Base-by-base conservation (phyloP, 2,888 invertebrate species). In the Agrilus biguttatus region DNA sequence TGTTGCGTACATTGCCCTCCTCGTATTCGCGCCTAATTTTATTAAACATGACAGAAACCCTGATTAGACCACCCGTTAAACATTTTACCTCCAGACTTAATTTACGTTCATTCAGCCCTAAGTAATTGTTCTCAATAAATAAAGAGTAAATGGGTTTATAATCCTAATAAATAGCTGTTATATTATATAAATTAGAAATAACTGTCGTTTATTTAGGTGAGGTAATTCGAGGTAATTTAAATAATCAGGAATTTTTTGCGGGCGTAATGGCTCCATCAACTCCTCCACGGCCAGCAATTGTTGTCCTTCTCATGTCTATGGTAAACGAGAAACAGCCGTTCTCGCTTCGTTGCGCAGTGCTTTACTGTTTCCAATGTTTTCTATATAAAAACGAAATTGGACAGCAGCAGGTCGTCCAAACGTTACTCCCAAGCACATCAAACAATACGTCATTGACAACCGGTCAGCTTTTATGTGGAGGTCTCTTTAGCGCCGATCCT, bases 261-360 rank as follows among this genome's bases (percentile, higher is more conserved):
- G 76, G 80, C 40, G 88, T 96, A 2, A 79, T 86, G 74, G 95
- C 93, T 13, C 95, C 95, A 0, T 89, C 90, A 2, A 86, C 78
- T 53, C 95, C 96, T 5, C 93, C 95, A 3, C 77, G 95, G 43
- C 90, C 96, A 0, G 92, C 92, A 0, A 82, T 97, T 41, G 88
- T 97, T 0, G 89, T 97, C 36, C 71, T 98, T 7, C 69, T 98
- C 8, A 91, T 96, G 88, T 95, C 96, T 0, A 96, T 98, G 93
- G 91, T 93, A 6, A 95, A 96, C 63, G 97, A 98, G 62, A 95
- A 93, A 58, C 98, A 98, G 62, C 87, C 93, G 1, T 86, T 97
- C 60, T 69, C 72, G 5, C 60, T 78, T 56, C 81, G 98, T 47
- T 92, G 92, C 62, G 88, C 97, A 1, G 93, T 97, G 2, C 77